Conservation (phyloP, 1,140 invertebrate genomes). For the Paraescarpia echinospica region DNA sequence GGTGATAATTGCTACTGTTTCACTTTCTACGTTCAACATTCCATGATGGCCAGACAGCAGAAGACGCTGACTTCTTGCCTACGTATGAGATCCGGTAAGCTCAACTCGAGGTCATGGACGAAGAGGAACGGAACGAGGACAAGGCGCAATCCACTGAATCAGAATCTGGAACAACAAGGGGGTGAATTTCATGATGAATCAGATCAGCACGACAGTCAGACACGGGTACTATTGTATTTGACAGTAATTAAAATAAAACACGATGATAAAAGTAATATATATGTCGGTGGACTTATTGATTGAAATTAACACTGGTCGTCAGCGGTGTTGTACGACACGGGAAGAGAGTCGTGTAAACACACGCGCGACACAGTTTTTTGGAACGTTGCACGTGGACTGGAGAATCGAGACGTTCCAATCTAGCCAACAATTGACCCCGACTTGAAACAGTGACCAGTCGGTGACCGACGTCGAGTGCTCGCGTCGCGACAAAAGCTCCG, state of each 20-base stretch:
- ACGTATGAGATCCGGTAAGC: too few relatives aligned
- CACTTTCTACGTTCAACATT: neutral
- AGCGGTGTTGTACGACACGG: too few relatives aligned
- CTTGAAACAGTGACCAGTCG: too few relatives aligned
- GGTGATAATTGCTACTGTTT: neutral
- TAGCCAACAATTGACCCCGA: too few relatives aligned
- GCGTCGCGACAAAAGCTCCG: too few relatives aligned
- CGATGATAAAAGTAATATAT: neutral
- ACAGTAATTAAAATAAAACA: neutral
- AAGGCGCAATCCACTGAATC: neutral
- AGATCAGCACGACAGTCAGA: neutral
- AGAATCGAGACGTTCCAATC: too few relatives aligned
- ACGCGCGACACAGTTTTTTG: too few relatives aligned
- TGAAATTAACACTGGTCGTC: too few relatives aligned
- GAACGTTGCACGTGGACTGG: too few relatives aligned
- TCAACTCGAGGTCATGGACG: too few relatives aligned
- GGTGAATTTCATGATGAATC: neutral
- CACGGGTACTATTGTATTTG: neutral
- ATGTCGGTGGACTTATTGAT: neutral
- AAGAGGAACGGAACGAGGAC: neutral
- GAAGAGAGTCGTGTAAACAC: too few relatives aligned
- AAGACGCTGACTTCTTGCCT: neutral
- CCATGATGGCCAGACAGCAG: neutral
- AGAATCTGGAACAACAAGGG: neutral
- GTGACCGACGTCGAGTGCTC: too few relatives aligned